Percentiles rank a stretch among this genome's conserved stretches.
Evolutionary conservation across 1,140 invertebrate genomes (phyloP).

Genomic region (Bombus superbus): DNA sequence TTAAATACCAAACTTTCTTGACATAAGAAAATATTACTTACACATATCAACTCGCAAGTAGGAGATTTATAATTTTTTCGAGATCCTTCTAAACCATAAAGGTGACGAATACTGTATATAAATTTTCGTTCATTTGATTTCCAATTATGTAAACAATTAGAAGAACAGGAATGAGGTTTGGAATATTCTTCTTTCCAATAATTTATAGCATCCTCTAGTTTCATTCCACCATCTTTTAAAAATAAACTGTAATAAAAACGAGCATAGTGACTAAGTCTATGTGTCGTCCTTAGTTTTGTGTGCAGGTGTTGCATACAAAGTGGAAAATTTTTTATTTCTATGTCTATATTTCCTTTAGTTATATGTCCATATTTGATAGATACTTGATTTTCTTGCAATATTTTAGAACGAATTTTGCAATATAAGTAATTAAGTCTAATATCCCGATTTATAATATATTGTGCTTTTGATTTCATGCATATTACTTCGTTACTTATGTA

Average conservation of each 20-base stretch:
- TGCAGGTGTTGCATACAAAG: constrained; percentile 90
- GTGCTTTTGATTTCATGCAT: constrained; percentile 58
- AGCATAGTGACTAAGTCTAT: constrained; percentile 89
- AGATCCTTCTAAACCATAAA: constrained; percentile 89
- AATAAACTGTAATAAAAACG: constrained; percentile 88
- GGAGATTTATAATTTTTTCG: constrained; percentile 85
- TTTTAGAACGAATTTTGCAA: constrained; percentile 68
- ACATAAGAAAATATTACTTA: constrained; percentile 66
- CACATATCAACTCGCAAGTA: constrained; percentile 84
- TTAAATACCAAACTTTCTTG: constrained; percentile 8
- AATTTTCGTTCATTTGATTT: constrained; percentile 86
- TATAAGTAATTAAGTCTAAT: constrained; percentile 80
- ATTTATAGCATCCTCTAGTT: constrained; percentile 85
- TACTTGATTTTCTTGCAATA: constrained; percentile 66
- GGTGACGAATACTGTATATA: constrained; percentile 88
- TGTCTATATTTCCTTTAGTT: constrained; percentile 82
- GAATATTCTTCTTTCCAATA: constrained; percentile 88
- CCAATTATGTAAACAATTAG: constrained; percentile 86
- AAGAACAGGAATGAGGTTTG: constrained; percentile 80
- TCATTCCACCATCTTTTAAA: constrained; percentile 88
- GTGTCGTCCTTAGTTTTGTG: constrained; percentile 84
- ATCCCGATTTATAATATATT: constrained; percentile 75
- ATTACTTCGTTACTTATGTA: constrained; percentile 80
- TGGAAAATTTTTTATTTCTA: constrained; percentile 86
- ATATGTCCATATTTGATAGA: constrained; percentile 59